These are phyloP conservation scores for Melanostoma scalare DNA, from an alignment of 2,888 invertebrate genomes.

Conservation along the genomic window DNA sequence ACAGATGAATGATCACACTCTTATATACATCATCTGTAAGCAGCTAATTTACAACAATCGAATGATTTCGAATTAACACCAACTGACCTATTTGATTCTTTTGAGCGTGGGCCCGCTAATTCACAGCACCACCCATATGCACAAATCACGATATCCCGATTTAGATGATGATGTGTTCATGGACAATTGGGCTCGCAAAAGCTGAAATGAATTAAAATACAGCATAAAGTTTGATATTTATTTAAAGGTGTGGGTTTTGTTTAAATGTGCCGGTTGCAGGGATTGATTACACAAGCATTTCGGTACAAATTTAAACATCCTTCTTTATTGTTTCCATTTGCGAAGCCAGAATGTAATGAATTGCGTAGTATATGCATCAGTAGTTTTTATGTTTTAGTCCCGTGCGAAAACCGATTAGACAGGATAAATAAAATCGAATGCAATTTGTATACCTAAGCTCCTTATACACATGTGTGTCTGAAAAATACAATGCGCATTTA, in stretches of 20 bases:
- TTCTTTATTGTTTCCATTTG: too few species aligned
- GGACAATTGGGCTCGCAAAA: background rate
- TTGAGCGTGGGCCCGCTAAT: background rate
- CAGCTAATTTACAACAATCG: slow-evolving; percentile 13
- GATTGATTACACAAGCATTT: too few species aligned
- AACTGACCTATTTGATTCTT: background rate
- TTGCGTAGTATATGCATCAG: too few species aligned
- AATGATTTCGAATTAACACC: slow-evolving; percentile 15
- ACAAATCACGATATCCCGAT: background rate
- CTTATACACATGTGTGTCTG: background rate
- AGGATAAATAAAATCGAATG: too few species aligned
- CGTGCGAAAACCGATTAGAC: too few species aligned
- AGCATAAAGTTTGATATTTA: too few species aligned
- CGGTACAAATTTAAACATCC: too few species aligned
- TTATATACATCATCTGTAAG: background rate
- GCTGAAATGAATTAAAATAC: background rate
- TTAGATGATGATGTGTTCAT: background rate
- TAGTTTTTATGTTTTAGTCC: too few species aligned
- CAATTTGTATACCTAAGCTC: too few species aligned
- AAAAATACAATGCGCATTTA: background rate
- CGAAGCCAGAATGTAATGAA: too few species aligned
- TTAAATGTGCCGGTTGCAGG: too few species aligned
- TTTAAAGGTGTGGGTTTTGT: too few species aligned
- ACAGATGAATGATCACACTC: background rate
- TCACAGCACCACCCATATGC: background rate